Evolutionary conservation across 2,888 invertebrate genomes (phyloP), one percentile per base, ranked within the genome.

Genomic region (Stenodema calcarata): DNA sequence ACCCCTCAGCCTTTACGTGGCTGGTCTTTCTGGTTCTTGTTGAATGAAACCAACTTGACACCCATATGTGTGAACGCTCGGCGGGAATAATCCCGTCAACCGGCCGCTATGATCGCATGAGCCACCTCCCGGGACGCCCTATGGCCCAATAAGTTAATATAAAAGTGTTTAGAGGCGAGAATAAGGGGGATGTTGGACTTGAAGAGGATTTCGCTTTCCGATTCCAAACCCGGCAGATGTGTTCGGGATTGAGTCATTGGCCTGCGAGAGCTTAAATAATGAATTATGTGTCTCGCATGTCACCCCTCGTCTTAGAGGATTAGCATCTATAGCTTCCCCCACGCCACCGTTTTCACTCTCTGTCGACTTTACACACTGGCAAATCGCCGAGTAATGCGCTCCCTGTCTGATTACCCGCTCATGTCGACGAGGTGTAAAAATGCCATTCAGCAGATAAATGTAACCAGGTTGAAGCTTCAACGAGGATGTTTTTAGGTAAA

Each of bases 271-370:
- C 86, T 78, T 86, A 86, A 86, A 86, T 86, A 86, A 86, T 86
- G 86, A 86, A 86, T 86, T 78, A 86, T 86, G 62, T 86, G 86
- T 86, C 86, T 86, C 86, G 86, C 76, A 86, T 86, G 86, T 86
- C 86, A 54, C 86, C 86, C 86, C 86, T 78, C 86, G 86, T 86
- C 86, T 86, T 78, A 54, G 23, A 62, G 86, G 86, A 86, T 86
- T 86, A 86, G 23, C 78, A 42, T 30, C 75, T 28, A 18, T 44
- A 41, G 42, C 73, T 47, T 73, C 35, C 73, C 75, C 16, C 0
- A 54, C 28, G 50, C 23, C 44, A 12, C 7, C 54, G 47, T 80
- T 80, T 80, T 80, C 80, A 80, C 80, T 54, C 78, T 78, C 80
- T 54, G 80, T 30, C 80, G 80, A 80, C 50, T 80, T 80, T 30